A percentile compares a stretch with the other conserved stretches of the same genome.
Conservation (phyloP, 2,888 invertebrate genomes). For the Xestia ashworthii region DNA sequence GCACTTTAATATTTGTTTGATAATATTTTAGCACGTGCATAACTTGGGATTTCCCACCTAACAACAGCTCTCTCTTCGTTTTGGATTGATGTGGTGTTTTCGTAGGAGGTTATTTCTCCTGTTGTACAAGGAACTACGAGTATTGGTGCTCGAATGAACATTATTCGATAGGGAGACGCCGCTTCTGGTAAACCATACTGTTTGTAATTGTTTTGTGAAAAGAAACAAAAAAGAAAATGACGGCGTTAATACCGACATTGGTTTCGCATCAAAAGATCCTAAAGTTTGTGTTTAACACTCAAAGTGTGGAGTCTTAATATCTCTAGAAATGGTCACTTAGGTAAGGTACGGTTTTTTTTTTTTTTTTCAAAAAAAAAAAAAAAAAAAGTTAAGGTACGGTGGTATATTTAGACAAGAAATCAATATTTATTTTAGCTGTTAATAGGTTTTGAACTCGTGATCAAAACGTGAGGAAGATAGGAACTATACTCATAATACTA, state of each 20-base stretch:
- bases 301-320: not conserved
- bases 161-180: not conserved
- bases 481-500: too few relatives aligned
- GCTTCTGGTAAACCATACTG: not conserved
- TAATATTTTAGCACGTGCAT: not conserved
- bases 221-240: not conserved
- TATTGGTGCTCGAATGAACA: not conserved
- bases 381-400: not conserved
- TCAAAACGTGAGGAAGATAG: not conserved
- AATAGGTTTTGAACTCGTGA: conserved; percentile 13
- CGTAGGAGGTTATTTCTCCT: not conserved
- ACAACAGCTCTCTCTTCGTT: not conserved
- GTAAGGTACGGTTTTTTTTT: not conserved
- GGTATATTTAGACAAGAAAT: not conserved
- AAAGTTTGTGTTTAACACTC: not conserved
- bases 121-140: not conserved
- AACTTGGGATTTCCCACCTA: conserved; percentile 2
- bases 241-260: not conserved
- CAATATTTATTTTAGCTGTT: conserved; percentile 9
- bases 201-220: not conserved
- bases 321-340: not conserved
- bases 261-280: not conserved
- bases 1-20: not conserved
- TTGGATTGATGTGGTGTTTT: not conserved
- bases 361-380: too few relatives aligned